Evolutionary conservation across 2,113 vertebrate genomes (phyloP).

Genomic region (Macroglossus sobrinus): DNA sequence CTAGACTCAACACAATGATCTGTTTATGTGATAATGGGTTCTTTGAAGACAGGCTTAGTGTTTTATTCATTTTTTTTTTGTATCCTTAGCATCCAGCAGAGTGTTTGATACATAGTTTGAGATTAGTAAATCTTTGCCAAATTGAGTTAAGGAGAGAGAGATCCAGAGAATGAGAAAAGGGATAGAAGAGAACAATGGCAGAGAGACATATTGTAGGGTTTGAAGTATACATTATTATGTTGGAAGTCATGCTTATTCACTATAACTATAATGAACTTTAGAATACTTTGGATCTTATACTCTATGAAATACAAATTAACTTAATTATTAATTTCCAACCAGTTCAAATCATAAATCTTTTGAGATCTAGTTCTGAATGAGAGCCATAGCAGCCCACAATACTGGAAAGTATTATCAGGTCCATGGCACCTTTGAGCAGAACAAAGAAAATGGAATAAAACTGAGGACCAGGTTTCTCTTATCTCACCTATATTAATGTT

Average conservation of each 20-base stretch:
- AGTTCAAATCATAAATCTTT: neutral
- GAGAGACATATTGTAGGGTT: neutral
- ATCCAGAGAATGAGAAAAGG: neutral
- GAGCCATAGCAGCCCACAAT: neutral
- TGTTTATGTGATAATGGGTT: neutral
- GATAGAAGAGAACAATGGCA: neutral
- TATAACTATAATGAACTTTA: neutral
- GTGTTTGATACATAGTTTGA: neutral
- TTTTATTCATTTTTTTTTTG: neutral
- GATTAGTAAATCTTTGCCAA: neutral
- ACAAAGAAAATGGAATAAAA: neutral
- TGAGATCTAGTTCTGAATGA: conserved; percentile 35
- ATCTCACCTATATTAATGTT: neutral
- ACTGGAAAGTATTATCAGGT: neutral
- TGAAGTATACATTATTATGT: neutral
- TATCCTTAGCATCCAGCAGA: neutral
- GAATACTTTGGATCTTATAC: neutral
- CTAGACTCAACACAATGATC: neutral
- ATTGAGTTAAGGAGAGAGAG: neutral
- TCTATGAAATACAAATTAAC: neutral
- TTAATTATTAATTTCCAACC: conserved; percentile 21
- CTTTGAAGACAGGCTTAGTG: neutral
- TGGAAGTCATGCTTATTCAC: neutral
- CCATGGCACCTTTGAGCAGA: neutral
- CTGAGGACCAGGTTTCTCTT: neutral